Base-by-base conservation (phyloP, 2,113 vertebrate genomes). In the Petaurus breviceps region DNA sequence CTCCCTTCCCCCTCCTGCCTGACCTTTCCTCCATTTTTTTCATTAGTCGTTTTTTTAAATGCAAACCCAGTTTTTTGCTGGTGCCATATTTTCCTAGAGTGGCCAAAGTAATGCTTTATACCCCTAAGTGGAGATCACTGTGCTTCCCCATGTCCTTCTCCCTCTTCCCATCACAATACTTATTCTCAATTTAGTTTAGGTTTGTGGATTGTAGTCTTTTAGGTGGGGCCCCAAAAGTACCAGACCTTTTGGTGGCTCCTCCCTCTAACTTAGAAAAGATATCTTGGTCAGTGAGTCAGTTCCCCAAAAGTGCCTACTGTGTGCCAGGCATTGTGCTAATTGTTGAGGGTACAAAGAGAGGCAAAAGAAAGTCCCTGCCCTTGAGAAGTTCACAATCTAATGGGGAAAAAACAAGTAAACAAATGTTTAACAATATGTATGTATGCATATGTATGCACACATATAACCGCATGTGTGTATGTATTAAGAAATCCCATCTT, bases 1-100 rank as follows among this genome's bases (percentile, higher is more conserved):
- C 54, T 77, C 89, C 68, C 24, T 49, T 92, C 43, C 46, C 77
- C 31, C 89, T 68, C 89, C 1, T 2, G 49, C 43, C n/a, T 47
- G 46, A 25, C 61, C 54, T 77, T n/a, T 77, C 50, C 84, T 51
- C 28, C 49, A 51, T 89, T 51, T 89, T 96, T 95, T 91, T 93
- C 53, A 90, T 57, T 54, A 93, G 84, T 47, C 92, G 53, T 89
- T 95, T 94, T 89, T 95, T 94, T 49, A 49, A 77, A 47, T 91
- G 53, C 54, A 90, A 94, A 54, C 84, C 51, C 52, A 95, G 77
- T 22, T 19, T 84, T 84, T n/a, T 84, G n/a, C 68, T 8, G 68
- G 68, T 84, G 37, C 68, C 68, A 84, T 43, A 84, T 43, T 43
- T 84, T 84, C n/a, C 68, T 43, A 43, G 68, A n/a, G 1, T 84